Evolutionary conservation across 2,113 vertebrate species (phyloP).

Genomic region (Morone chrysops): DNA sequence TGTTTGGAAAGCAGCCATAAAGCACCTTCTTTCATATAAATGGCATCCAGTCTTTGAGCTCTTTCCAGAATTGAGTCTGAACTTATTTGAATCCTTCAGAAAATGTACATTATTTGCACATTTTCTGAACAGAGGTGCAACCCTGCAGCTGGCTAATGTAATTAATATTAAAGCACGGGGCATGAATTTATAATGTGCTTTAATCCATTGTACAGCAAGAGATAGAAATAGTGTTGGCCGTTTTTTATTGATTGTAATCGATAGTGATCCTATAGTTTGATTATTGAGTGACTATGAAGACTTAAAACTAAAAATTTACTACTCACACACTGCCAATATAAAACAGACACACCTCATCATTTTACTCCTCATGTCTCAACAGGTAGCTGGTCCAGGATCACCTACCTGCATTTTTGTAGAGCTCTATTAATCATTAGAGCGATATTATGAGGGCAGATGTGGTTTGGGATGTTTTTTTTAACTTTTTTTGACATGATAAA

Average conservation of each 20-base stretch:
- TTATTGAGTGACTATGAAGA: too few relatives aligned
- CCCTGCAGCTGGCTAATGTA: constrained; percentile 47
- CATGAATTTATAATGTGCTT: neutral
- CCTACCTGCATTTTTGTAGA: neutral
- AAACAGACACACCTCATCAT: neutral
- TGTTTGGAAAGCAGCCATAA: constrained; percentile 69
- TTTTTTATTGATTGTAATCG: too few relatives aligned
- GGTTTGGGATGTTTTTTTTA: too few relatives aligned
- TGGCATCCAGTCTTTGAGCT: constrained; percentile 54
- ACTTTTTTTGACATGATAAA: too few relatives aligned
- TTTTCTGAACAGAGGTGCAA: neutral
- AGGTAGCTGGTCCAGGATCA: constrained; percentile 11
- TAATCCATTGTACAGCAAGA: neutral
- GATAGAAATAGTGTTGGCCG: too few relatives aligned
- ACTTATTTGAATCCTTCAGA: constrained; percentile 26
- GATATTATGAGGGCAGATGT: too few relatives aligned
- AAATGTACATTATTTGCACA: constrained; percentile 4
- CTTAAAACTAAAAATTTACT: too few relatives aligned
- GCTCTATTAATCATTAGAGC: constrained; percentile 8
- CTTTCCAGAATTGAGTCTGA: constrained; percentile 55
- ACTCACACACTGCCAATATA: neutral
- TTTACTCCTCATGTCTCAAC: neutral
- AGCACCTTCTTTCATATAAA: constrained; percentile 49
- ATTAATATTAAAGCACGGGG: constrained; percentile 16
- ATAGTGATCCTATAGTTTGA: too few relatives aligned